phyloP scores from a whole-genome alignment of 2,888 invertebrate species.

The Nemoura dubitans region DNA sequence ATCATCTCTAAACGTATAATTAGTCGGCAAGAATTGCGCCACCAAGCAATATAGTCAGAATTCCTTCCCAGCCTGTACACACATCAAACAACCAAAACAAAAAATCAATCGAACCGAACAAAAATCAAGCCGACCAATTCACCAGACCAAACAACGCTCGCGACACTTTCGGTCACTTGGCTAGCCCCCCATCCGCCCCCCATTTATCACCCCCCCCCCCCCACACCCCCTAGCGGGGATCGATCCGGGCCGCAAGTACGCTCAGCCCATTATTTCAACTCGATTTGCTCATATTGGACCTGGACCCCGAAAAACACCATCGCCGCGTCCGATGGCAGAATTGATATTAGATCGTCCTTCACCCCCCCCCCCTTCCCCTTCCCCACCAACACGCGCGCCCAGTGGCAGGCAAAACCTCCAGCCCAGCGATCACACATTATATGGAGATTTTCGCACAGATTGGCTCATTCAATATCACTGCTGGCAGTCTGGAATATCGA shows the following conservation, averaged over 20 bases:
- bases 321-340: not conserved
- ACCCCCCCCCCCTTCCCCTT: not conserved
- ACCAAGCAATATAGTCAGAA: too few species aligned
- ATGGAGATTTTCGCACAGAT: not conserved
- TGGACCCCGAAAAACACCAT: not conserved
- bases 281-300: not conserved
- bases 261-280: not conserved
- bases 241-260: not conserved
- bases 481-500: not conserved
- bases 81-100: too few species aligned
- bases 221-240: not conserved
- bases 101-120: too few species aligned
- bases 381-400: too few species aligned
- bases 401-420: too few species aligned
- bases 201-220: not conserved
- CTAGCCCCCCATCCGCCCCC: not conserved
- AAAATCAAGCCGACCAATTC: not conserved
- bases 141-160: not conserved
- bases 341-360: not conserved
- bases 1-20: too few species aligned
- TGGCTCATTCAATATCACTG: not conserved
- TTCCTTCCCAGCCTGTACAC: too few species aligned
- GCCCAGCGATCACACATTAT: not conserved
- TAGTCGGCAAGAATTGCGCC: too few species aligned
- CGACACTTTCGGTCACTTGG: not conserved